These are phyloP conservation scores for Heliconius hewitsoni DNA, from an alignment of 1,140 invertebrate species.

Conservation along the genomic window DNA sequence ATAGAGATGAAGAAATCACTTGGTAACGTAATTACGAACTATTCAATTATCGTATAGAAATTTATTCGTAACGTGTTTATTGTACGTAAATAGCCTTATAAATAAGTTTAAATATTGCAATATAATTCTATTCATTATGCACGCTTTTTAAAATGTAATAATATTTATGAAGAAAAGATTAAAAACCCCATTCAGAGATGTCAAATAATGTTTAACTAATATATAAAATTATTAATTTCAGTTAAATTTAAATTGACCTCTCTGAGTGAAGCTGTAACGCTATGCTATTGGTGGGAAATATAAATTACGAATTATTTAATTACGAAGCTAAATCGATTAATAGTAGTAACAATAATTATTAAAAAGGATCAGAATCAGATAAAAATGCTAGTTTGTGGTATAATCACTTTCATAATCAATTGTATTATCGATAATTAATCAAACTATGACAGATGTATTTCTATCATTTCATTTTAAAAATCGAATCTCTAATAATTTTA, in stretches of 20 bases:
- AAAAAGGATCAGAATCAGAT: background rate
- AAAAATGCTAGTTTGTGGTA: background rate
- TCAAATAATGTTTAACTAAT: background rate
- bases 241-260: background rate
- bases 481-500: background rate
- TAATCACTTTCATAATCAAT: slow-evolving; percentile 5
- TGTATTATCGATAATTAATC: slow-evolving; percentile 5
- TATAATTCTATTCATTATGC: slow-evolving; percentile 4
- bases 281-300: slow-evolving; percentile 1
- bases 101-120: slow-evolving; percentile 5
- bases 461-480: background rate
- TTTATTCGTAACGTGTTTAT: background rate
- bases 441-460: background rate
- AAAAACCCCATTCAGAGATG: background rate
- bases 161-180: background rate
- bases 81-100: background rate
- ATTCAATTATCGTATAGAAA: background rate
- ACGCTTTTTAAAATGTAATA: background rate
- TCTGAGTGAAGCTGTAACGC: background rate
- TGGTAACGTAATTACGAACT: slow-evolving; percentile 4
- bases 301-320: slow-evolving; percentile 6
- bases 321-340: slow-evolving; percentile 8
- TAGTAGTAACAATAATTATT: slow-evolving; percentile 1
- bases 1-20: background rate
- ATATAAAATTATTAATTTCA: background rate